Percentiles rank a stretch among this genome's conserved stretches.
These are phyloP conservation scores for Pinctada fucata DNA, from an alignment of 2,888 invertebrate genomes.

Conservation along the genomic window DNA sequence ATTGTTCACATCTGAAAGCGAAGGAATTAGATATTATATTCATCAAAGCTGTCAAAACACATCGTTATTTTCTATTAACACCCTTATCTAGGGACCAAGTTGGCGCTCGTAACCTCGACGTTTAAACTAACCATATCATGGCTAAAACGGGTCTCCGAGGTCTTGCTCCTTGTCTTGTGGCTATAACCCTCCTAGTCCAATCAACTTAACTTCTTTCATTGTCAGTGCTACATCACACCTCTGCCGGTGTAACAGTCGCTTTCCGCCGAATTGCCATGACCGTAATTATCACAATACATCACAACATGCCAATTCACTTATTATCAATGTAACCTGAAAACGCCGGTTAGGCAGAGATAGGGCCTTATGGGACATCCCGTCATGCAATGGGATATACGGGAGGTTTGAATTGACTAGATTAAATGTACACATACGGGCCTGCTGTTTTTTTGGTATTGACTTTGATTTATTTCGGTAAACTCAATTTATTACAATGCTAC, in stretches of 20 bases:
- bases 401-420: neutral
- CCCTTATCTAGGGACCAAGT: neutral
- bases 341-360: neutral
- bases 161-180: neutral
- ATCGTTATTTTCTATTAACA: neutral
- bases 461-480: neutral
- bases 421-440: neutral
- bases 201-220: conserved; percentile 10
- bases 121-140: neutral
- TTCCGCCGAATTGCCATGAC: neutral
- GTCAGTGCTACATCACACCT: neutral
- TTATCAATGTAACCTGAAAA: neutral
- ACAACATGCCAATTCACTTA: neutral
- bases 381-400: conserved; percentile 1
- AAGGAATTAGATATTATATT: neutral
- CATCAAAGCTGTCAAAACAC: conserved; percentile 1
- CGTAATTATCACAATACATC: neutral
- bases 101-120: neutral
- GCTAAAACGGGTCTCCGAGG: neutral
- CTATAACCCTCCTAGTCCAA: conserved; percentile 12
- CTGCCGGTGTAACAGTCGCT: neutral
- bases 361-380: neutral
- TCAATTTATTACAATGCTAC: neutral
- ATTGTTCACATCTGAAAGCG: neutral
- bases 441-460: neutral